Conservation (phyloP, 1,140 invertebrate genomes). For the Procambarus clarkii region DNA sequence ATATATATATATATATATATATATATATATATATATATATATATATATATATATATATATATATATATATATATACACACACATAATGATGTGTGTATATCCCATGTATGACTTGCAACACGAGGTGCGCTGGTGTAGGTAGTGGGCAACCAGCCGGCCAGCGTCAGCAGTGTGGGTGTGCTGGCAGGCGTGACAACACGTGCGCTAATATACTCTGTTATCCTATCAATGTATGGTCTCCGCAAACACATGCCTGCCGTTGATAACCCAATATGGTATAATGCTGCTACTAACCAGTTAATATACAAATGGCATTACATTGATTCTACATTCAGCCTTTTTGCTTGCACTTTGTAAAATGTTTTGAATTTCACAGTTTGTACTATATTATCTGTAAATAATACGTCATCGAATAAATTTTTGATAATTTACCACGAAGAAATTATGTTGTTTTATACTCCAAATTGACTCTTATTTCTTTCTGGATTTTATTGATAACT, state of each 20-base stretch:
- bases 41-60: background rate
- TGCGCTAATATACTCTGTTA: slow-evolving; percentile 30
- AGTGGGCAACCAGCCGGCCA: no score
- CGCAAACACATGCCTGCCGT: slow-evolving; percentile 42
- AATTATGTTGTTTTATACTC: slow-evolving; percentile 41
- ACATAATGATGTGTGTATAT: no score
- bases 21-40: no score
- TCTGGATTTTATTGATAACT: no score
- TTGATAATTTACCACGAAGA: slow-evolving; percentile 76
- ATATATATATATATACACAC: background rate
- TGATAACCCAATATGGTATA: slow-evolving; percentile 37
- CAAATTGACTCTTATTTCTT: background rate
- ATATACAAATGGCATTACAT: slow-evolving; percentile 54
- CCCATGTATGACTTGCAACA: no score
- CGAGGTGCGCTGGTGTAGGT: no score
- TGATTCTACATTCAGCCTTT: slow-evolving; percentile 70
- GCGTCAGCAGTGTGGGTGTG: background rate
- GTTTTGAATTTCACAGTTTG: slow-evolving; percentile 75
- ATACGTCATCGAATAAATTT: slow-evolving; percentile 77
- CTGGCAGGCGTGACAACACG: background rate
- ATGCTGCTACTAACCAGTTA: slow-evolving; percentile 14
- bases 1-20: no score
- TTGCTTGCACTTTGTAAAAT: slow-evolving; percentile 72
- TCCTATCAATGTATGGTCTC: slow-evolving; percentile 26
- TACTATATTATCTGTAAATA: slow-evolving; percentile 77